A percentile compares a stretch with the other conserved stretches of the same genome.
phyloP scores from a whole-genome alignment of 2,888 invertebrate species.

The Sinohyriopsis cumingii region DNA sequence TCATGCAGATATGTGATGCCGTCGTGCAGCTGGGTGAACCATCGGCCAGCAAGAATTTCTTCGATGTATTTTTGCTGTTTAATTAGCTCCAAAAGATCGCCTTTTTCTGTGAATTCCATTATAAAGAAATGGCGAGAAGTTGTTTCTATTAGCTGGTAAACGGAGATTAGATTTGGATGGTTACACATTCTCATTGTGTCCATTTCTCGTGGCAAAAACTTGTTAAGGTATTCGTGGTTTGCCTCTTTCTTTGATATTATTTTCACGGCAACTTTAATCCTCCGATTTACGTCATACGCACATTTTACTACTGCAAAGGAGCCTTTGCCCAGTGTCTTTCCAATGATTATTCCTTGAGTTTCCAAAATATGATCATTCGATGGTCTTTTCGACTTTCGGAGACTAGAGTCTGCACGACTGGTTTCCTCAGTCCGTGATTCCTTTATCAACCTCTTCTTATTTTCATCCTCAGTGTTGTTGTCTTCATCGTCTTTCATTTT shows the following conservation, averaged over 20 bases:
- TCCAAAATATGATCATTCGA: conserved; percentile 37
- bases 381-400: too few species aligned
- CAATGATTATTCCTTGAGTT: conserved; percentile 59
- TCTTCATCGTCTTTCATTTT: too few species aligned
- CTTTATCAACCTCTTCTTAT: too few species aligned
- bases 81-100: conserved; percentile 63
- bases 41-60: conserved; percentile 55
- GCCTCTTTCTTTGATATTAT: conserved; percentile 66
- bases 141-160: conserved; percentile 65
- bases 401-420: too few species aligned
- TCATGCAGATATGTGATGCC: conserved; percentile 64
- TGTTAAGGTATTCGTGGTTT: conserved; percentile 61
- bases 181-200: conserved; percentile 60
- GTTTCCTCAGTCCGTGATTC: too few species aligned
- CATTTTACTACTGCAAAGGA: conserved; percentile 67
- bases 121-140: conserved; percentile 65
- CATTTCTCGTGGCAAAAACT: conserved; percentile 69
- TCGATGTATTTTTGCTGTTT: conserved; percentile 37
- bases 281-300: conserved; percentile 61
- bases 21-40: conserved; percentile 61
- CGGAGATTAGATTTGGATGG: conserved; percentile 61
- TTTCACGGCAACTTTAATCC: conserved; percentile 66
- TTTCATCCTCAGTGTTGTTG: too few species aligned
- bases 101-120: conserved; percentile 64
- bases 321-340: conserved; percentile 63